phyloP scores from a whole-genome alignment of 1,140 invertebrate genomes.

The Amyelois transitella region DNA sequence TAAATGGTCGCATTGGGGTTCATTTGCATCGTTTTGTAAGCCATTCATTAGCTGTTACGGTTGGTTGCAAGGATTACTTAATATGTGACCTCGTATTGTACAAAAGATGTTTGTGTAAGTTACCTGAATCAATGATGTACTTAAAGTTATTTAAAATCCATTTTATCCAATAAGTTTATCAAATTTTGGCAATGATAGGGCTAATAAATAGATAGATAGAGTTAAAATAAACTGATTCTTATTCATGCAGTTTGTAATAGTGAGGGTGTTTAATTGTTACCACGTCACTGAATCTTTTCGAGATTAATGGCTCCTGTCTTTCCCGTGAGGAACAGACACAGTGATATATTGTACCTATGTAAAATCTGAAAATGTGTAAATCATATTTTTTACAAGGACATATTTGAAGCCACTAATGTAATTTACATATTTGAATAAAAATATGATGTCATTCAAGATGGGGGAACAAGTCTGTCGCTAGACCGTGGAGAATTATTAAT shows the following conservation, averaged over 20 bases:
- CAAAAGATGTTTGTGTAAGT: constrained; percentile 1
- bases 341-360: too few species aligned
- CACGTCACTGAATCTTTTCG: too few species aligned
- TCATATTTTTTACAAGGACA: not conserved
- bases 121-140: not conserved
- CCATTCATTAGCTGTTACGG: constrained; percentile 57
- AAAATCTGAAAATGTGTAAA: not conserved
- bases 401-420: not conserved
- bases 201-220: too few species aligned
- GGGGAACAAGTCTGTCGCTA: not conserved
- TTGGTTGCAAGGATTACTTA: constrained; percentile 53
- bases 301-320: too few species aligned
- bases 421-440: not conserved
- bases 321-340: too few species aligned
- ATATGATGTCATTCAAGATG: not conserved
- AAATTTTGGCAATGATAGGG: not conserved
- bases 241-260: too few species aligned
- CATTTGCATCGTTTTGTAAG: constrained; percentile 51
- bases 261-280: too few species aligned
- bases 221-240: too few species aligned
- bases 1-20: constrained; percentile 22
- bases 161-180: not conserved
- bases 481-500: not conserved
- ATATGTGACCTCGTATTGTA: constrained; percentile 28
- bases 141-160: not conserved